Evolutionary conservation across 2,797 vertebrate species (phyloP).

Genomic region (Neostethus bicornis): DNA sequence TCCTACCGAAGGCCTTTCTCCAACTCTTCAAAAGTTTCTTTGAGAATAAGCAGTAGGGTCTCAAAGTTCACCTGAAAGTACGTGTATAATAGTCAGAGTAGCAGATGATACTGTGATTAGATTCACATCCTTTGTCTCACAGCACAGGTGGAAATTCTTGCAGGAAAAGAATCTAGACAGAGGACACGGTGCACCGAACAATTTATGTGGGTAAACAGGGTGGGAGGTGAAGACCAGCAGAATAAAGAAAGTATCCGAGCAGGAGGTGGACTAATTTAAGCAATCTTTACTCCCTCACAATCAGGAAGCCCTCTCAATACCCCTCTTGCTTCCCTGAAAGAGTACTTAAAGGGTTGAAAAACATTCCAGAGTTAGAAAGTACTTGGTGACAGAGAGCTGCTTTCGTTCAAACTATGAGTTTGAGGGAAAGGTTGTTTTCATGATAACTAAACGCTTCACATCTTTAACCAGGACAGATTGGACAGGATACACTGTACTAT

Average conservation of each 20-base stretch:
- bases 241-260: constrained; percentile 63
- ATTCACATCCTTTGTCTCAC: constrained; percentile 41
- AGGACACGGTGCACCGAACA: constrained; percentile 38
- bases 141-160: constrained; percentile 50
- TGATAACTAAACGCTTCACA: constrained; percentile 41
- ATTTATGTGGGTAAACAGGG: constrained; percentile 68
- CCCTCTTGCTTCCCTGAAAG: constrained; percentile 66
- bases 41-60: background rate
- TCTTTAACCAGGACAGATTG: constrained; percentile 32
- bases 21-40: constrained; percentile 5
- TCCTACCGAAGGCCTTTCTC: background rate
- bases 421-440: constrained; percentile 44
- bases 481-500: constrained; percentile 1
- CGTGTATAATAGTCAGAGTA: background rate
- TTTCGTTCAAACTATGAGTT: constrained; percentile 34
- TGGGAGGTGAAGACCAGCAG: constrained; percentile 45
- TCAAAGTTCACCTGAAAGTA: constrained; percentile 10
- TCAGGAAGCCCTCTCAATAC: constrained; percentile 64
- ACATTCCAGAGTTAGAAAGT: constrained; percentile 77
- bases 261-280: constrained; percentile 72
- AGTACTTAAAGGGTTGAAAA: constrained; percentile 76
- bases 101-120: constrained; percentile 17
- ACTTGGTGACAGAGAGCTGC: constrained; percentile 61
- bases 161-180: constrained; percentile 25
- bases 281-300: constrained; percentile 64